These are phyloP conservation scores for Acrobasis consociella DNA, from an alignment of 2,888 invertebrate genomes.

Conservation along the genomic window DNA sequence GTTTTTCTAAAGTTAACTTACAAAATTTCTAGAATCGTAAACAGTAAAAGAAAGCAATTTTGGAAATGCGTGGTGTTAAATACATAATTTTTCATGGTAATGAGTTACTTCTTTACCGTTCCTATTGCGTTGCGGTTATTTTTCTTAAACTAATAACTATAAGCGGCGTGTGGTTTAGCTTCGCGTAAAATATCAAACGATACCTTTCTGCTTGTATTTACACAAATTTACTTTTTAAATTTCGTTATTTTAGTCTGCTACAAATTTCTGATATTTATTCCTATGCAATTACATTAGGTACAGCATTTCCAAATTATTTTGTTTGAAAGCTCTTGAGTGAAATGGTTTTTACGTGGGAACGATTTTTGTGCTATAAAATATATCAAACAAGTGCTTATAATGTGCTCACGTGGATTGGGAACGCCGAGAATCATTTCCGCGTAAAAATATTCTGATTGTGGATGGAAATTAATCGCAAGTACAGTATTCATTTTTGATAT, in stretches of 20 bases:
- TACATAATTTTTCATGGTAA: slow-evolving; percentile 33
- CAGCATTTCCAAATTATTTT: slow-evolving; percentile 60
- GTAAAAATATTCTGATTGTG: slow-evolving; percentile 82
- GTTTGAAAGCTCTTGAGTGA: slow-evolving; percentile 83
- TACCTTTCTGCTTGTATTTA: background rate
- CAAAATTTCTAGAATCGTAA: slow-evolving; percentile 25
- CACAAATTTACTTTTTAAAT: slow-evolving; percentile 22
- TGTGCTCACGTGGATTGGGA: slow-evolving; percentile 76
- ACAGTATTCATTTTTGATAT: slow-evolving; percentile 58
- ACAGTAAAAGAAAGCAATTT: slow-evolving; percentile 32
- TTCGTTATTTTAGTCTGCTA: slow-evolving; percentile 29
- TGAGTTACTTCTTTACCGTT: slow-evolving; percentile 12
- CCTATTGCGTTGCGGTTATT: background rate
- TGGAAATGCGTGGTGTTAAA: slow-evolving; percentile 47
- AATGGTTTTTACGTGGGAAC: slow-evolving; percentile 84
- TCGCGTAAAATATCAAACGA: slow-evolving; percentile 7
- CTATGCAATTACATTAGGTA: slow-evolving; percentile 35
- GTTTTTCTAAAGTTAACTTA: slow-evolving; percentile 27
- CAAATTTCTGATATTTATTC: slow-evolving; percentile 38
- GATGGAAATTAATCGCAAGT: slow-evolving; percentile 82
- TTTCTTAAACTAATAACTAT: background rate
- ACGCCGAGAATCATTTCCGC: slow-evolving; percentile 84
- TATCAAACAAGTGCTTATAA: slow-evolving; percentile 69
- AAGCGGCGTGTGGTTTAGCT: slow-evolving; percentile 7
- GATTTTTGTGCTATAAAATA: slow-evolving; percentile 79